Evolutionary conservation across 2,797 vertebrate species (phyloP).

Genomic region (Cryptoblepharus egeriae): DNA sequence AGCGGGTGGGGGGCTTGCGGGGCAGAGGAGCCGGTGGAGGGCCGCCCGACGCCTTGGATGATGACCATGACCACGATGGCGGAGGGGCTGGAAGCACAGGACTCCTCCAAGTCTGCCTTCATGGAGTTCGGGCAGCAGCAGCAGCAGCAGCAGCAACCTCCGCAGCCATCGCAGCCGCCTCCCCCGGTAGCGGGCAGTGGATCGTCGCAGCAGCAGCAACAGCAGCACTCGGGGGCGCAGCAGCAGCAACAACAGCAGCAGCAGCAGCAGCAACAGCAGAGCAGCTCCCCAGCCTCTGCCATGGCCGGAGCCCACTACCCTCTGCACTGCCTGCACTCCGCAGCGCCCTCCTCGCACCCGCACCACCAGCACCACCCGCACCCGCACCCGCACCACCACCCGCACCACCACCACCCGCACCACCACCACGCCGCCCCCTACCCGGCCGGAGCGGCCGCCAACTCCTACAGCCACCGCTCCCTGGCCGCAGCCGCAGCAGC

Average conservation of each 20-base stretch:
- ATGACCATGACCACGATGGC: slow-evolving; percentile 99
- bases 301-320: slow-evolving; percentile 97
- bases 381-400: slow-evolving; percentile 89
- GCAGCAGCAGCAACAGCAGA: slow-evolving; percentile 60
- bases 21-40: slow-evolving; percentile 77
- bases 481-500: slow-evolving; percentile 88
- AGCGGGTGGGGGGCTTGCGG: slow-evolving; percentile 75
- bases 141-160: slow-evolving; percentile 63
- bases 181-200: slow-evolving; percentile 63
- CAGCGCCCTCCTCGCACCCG: slow-evolving; percentile 64
- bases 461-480: slow-evolving; percentile 91
- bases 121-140: slow-evolving; percentile 97
- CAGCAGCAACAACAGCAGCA: slow-evolving; percentile 69
- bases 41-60: slow-evolving; percentile 89
- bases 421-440: slow-evolving; percentile 90
- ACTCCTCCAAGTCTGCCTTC: slow-evolving; percentile 99
- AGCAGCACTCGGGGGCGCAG: slow-evolving; percentile 77
- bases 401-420: slow-evolving; percentile 88
- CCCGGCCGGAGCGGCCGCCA: slow-evolving; percentile 77
- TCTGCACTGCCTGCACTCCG: slow-evolving; percentile 96
- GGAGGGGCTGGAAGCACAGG: slow-evolving; percentile 99
- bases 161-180: slow-evolving; percentile 58
- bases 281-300: slow-evolving; percentile 96
- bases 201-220: slow-evolving; percentile 81
- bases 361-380: slow-evolving; percentile 66